Evolutionary conservation across 2,797 vertebrate species (phyloP), one percentile per base, ranked within the genome.

Genomic region (Myotis findleyi): DNA sequence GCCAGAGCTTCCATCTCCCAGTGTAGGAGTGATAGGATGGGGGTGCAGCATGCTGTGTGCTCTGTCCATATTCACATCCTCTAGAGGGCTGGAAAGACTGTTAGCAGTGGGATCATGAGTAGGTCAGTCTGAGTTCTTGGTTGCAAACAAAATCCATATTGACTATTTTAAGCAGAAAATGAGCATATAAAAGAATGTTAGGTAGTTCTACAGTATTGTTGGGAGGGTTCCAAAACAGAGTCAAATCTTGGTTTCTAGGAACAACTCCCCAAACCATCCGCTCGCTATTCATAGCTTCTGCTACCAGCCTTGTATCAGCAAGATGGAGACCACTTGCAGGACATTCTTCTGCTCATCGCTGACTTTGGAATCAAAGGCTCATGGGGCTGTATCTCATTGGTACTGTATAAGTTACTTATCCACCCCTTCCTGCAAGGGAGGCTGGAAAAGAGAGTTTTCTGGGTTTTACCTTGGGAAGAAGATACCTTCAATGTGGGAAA

Each of bases 381-480:
- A 25, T 1, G 17, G 85, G 25, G 18, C 30, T 44, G 33, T 30
- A 44, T 66, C 8, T 75, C n/a, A 47, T 5, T 69, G 30, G 10
- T 38, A 82, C 6, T 2, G 27, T 27, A 72, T 51, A 89, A 91
- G 77, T 83, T 59, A 91, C 12, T 88, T 79, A 47, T 17, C 73
- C 1, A 44, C 55, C 33, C 20, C 12, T 93, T 80, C 53, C 51
- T 71, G 17, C 30, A 90, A 87, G 25, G 13, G 36, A 79, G 38
- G n/a, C 77, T 83, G 25, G 38, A 73, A 93, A 81, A 92, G 72
- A 62, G 44, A 77, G 16, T 85, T 91, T 94, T 77, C 27, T 95
- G 55, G 17, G n/a, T 82, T 71, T 47, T 71, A 27, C 3, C 38
- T 88, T 53, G 30, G 44, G 51, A 76, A 85, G 53, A 55, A 94